Evolutionary conservation across 1,140 invertebrate genomes (phyloP).

Genomic region (Drosophila malerkotliana): DNA sequence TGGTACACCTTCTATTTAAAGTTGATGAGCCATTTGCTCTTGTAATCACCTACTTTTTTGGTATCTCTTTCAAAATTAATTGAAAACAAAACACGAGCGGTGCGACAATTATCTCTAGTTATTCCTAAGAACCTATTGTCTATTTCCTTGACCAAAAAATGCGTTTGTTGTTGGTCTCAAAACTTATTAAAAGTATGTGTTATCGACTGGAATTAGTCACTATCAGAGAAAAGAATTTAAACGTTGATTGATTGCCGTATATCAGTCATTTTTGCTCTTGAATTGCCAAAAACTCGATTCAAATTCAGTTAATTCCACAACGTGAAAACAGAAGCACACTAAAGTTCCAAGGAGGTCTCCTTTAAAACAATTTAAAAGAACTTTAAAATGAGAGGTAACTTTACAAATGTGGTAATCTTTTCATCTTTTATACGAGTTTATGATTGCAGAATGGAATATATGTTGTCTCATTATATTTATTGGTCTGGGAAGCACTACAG

Average conservation of each 20-base stretch:
- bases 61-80: slow-evolving; percentile 26
- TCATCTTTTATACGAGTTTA: background rate
- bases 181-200: slow-evolving; percentile 1
- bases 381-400: slow-evolving; percentile 2
- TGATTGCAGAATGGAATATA: background rate
- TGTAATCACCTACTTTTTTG: background rate
- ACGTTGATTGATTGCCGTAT: slow-evolving; percentile 11
- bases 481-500: background rate
- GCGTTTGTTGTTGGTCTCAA: slow-evolving; percentile 3
- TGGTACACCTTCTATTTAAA: background rate
- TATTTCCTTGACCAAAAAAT: slow-evolving; percentile 22
- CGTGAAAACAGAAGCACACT: background rate
- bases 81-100: slow-evolving; percentile 17
- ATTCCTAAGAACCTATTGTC: slow-evolving; percentile 31
- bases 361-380: background rate
- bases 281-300: slow-evolving; percentile 15
- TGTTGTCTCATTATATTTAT: background rate
- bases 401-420: no score
- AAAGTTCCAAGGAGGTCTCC: background rate
- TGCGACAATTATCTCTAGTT: slow-evolving; percentile 15
- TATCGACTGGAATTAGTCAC: slow-evolving; percentile 36
- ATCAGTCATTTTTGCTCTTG: slow-evolving; percentile 11
- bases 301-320: slow-evolving; percentile 20
- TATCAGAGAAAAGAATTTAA: slow-evolving; percentile 18
- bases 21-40: background rate